phyloP scores from a whole-genome alignment of 30 jellyfish, hydroid and myxozoan genomes.

The Hydra vulgaris region DNA sequence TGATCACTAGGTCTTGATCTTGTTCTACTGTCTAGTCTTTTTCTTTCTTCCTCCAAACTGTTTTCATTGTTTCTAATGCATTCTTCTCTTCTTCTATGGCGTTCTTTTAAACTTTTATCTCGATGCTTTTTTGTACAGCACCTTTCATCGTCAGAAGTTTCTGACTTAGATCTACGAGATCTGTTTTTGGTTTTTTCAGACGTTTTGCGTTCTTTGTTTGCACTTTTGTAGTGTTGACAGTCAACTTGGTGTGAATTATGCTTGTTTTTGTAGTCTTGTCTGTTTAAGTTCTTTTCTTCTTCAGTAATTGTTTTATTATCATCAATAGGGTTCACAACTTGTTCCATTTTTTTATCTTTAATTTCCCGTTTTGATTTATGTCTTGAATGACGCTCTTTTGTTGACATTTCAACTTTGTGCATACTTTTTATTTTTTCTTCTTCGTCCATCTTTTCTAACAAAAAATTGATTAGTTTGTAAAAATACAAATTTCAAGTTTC shows the following conservation, averaged over 20 bases:
- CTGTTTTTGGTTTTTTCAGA: background rate
- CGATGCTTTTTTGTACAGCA: background rate
- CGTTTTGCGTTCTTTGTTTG: background rate
- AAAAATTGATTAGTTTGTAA: background rate
- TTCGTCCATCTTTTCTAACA: background rate
- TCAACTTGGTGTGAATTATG: background rate
- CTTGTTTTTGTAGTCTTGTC: background rate
- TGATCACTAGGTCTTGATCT: background rate
- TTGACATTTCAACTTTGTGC: background rate
- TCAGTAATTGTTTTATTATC: background rate
- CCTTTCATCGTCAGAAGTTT: background rate
- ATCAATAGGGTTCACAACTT: background rate
- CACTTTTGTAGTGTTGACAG: background rate
- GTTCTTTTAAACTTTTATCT: background rate
- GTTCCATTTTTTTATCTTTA: background rate
- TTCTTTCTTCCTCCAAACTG: background rate
- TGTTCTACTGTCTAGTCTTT: background rate
- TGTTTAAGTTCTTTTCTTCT: background rate
- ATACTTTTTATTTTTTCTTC: background rate
- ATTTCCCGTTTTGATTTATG: background rate
- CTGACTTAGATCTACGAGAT: background rate
- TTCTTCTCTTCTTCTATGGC: background rate
- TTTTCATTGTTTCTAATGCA: background rate
- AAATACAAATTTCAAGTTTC: background rate
- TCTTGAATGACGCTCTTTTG: background rate